Evolutionary conservation across 1,140 invertebrate genomes (phyloP), one percentile per base, ranked within the genome.

Genomic region (Medauroidea extradentata): DNA sequence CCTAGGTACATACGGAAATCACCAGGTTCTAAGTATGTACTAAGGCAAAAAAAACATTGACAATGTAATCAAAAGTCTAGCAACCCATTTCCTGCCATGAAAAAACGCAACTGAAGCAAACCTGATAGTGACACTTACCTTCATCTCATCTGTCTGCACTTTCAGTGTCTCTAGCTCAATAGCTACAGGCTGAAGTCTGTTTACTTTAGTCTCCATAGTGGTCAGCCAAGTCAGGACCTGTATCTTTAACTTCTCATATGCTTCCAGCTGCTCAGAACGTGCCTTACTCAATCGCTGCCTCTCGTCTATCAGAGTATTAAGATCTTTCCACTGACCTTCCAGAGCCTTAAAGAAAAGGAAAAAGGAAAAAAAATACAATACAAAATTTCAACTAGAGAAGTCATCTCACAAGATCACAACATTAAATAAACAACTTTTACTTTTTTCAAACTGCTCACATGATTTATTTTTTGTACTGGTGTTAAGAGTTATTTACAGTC

Each of bases 211-310:
- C 70, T 98, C 94, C 64, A 89, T 93, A 5, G 76, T 81, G 13
- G 80, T 85, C 13, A 98, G 78, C 94, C 94, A 97, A 38, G 89
- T 86, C 1, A 90, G 69, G 1, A 96, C 89, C 71, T 94, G 88
- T 61, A 89, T 85, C 61, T 89, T 85, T 7, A 94, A 77, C 16
- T 83, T 83, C 67, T 96, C 93, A 70, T 95, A 97, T 19, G 91
- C 87, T 57, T 83, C 82, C 21, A 90, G 80, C 62, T 94, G 89
- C 70, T 96, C 91, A 2, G 90, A 85, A 27, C 91, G 82, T 41
- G 88, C 85, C 67, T 88, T 89, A 3, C 88, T 89, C 25, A 94
- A 77, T 67, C 89, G 85, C 62, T 89, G 84, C 65, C 91, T 90
- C 65, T 96, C 93, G 62, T 91, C 88, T 5, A 97, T 77, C 0